phyloP scores from a whole-genome alignment of 1,140 invertebrate genomes.

The Phymastichus coffea region DNA sequence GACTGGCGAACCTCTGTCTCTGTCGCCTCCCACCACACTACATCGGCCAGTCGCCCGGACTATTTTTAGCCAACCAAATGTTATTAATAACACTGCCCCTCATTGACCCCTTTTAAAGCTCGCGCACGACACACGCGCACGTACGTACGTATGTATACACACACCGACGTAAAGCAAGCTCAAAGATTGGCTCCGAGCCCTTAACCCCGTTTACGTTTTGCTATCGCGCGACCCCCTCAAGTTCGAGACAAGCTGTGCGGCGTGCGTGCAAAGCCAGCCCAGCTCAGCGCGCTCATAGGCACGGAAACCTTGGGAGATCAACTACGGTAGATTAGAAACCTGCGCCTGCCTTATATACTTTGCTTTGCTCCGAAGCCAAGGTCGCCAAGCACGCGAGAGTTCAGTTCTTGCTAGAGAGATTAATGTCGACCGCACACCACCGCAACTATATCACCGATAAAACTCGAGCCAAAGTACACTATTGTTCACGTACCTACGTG shows the following conservation, averaged over 20 bases:
- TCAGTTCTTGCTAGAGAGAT: too few species aligned
- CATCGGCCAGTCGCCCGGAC: neutral
- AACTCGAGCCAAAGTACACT: too few species aligned
- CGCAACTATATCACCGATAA: too few species aligned
- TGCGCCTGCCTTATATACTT: neutral
- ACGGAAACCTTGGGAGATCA: slow-evolving; percentile 20
- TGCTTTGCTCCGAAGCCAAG: slow-evolving; percentile 7
- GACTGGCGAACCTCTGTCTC: neutral
- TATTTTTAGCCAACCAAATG: slow-evolving; percentile 21
- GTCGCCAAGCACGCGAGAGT: too few species aligned
- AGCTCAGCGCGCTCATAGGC: neutral
- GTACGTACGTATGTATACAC: neutral
- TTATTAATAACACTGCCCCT: slow-evolving; percentile 28
- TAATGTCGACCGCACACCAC: too few species aligned
- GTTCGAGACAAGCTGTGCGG: slow-evolving; percentile 10
- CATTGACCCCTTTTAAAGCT: slow-evolving; percentile 25
- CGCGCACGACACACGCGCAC: neutral
- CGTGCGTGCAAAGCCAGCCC: slow-evolving; percentile 1
- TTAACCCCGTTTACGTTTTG: slow-evolving; percentile 25
- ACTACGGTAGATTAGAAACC: slow-evolving; percentile 14
- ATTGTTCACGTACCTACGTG: too few species aligned
- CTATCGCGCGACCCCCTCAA: slow-evolving; percentile 16
- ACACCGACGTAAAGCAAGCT: neutral
- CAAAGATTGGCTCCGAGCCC: slow-evolving; percentile 22
- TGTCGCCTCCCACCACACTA: neutral